A percentile compares a stretch with the other conserved stretches of the same genome.
phyloP scores from a whole-genome alignment of 2,113 vertebrate genomes.

The Scytalopus superciliaris region DNA sequence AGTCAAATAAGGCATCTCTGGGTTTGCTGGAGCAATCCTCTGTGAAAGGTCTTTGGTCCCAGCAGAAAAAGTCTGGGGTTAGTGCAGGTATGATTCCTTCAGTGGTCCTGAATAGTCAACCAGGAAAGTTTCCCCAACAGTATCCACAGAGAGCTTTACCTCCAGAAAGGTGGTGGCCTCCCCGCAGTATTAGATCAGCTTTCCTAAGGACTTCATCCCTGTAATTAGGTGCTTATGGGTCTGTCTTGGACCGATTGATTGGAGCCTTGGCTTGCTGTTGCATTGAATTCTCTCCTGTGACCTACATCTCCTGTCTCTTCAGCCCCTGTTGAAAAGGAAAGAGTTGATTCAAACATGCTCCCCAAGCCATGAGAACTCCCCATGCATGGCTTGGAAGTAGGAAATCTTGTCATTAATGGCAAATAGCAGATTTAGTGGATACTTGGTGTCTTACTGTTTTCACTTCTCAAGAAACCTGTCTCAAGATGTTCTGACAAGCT shows the following conservation, averaged over 20 bases:
- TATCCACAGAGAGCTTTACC: not conserved
- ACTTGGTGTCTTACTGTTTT: not conserved
- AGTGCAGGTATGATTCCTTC: not conserved
- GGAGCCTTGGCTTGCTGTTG: not conserved
- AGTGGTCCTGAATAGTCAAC: not conserved
- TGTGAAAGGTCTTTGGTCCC: not conserved
- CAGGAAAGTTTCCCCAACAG: not conserved
- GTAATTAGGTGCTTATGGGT: not conserved
- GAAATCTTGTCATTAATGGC: not conserved
- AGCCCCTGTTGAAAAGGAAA: not conserved
- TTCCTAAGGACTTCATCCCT: not conserved
- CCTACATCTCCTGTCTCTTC: not conserved
- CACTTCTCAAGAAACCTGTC: not conserved
- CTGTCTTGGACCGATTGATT: not conserved
- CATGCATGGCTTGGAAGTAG: not conserved
- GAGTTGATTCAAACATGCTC: not conserved
- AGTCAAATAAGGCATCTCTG: not conserved
- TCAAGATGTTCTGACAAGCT: not conserved
- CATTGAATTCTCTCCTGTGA: not conserved
- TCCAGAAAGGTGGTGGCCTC: not conserved
- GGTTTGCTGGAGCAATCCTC: not conserved
- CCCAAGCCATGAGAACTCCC: not conserved
- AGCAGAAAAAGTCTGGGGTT: not conserved
- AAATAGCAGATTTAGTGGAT: not conserved
- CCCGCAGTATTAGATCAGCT: not conserved